Evolutionary conservation across 2,888 invertebrate genomes (phyloP).

Genomic region (Cephus rjabovi): DNA sequence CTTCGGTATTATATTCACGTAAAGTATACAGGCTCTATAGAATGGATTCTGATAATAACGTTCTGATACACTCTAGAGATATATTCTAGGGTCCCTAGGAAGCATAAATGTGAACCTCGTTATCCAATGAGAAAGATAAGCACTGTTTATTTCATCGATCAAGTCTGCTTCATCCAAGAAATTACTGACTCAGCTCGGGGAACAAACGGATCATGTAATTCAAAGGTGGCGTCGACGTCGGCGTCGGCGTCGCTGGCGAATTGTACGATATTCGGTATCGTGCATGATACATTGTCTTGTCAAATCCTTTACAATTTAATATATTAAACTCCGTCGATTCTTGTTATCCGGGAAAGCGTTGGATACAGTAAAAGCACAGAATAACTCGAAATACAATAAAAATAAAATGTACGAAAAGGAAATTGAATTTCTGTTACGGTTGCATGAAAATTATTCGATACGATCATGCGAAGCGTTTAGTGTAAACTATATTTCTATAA

Average conservation of each 20-base stretch:
- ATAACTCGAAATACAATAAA: not conserved
- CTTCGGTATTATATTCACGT: not conserved
- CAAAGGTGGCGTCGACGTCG: not conserved
- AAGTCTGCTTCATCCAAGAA: not conserved
- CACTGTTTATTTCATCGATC: not conserved
- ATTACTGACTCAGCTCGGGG: not conserved
- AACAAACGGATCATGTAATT: not conserved
- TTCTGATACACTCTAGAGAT: not conserved
- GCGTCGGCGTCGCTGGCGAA: not conserved
- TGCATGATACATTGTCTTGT: not conserved
- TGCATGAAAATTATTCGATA: not conserved
- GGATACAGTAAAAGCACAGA: not conserved
- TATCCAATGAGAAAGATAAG: not conserved
- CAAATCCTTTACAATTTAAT: not conserved
- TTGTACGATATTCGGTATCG: not conserved
- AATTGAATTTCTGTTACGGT: not conserved
- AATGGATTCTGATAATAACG: not conserved
- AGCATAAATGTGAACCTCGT: not conserved
- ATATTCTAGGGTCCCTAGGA: not conserved
- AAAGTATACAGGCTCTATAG: not conserved
- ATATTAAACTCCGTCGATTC: too few relatives aligned
- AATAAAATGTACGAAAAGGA: not conserved
- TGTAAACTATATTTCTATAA: not conserved
- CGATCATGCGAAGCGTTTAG: not conserved
- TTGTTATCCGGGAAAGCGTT: too few relatives aligned